These are phyloP conservation scores for Lordiphosa clarofinis DNA, from an alignment of 1,140 invertebrate genomes.

Conservation along the genomic window DNA sequence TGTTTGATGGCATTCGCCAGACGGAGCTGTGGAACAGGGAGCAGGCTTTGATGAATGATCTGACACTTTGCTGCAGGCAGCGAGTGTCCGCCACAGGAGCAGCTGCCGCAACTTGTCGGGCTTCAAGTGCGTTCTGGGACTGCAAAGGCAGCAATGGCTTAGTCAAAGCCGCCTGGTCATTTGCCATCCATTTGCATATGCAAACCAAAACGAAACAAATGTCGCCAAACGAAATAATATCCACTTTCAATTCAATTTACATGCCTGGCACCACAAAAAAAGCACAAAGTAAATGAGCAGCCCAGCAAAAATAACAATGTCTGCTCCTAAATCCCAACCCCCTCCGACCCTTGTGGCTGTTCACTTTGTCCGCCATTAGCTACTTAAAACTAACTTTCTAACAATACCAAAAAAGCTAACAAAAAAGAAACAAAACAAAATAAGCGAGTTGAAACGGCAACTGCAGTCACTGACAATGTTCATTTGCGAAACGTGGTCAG, in stretches of 20 bases:
- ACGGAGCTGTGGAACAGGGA: constrained; percentile 15
- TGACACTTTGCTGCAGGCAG: constrained; percentile 53
- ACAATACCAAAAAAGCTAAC: constrained; percentile 42
- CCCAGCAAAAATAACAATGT: constrained; percentile 60
- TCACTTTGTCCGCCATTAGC: constrained; percentile 35
- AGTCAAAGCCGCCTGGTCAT: constrained; percentile 27
- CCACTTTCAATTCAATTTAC: constrained; percentile 71
- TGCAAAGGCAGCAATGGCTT: constrained; percentile 30
- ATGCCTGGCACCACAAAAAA: constrained; percentile 54
- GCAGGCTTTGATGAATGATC: constrained; percentile 70
- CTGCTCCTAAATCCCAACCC: constrained; percentile 34
- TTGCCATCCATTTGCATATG: constrained; percentile 32
- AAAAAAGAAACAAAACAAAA: constrained; percentile 45
- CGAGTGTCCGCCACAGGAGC: constrained; percentile 2
- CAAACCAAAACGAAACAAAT: constrained; percentile 44
- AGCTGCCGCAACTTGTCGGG: constrained; percentile 34
- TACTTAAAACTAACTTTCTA: constrained; percentile 72
- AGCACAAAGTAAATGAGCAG: constrained; percentile 65
- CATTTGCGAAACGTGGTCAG: constrained; percentile 16
- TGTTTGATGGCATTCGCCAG: constrained; percentile 70
- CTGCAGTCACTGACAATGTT: constrained; percentile 44
- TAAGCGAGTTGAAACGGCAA: constrained; percentile 32
- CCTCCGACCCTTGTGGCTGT: constrained; percentile 10
- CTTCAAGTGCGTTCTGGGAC: constrained; percentile 40
- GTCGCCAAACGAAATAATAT: constrained; percentile 51